Evolutionary conservation across 2,113 vertebrate species (phyloP).

Genomic region (Hydrolagus affinis): DNA sequence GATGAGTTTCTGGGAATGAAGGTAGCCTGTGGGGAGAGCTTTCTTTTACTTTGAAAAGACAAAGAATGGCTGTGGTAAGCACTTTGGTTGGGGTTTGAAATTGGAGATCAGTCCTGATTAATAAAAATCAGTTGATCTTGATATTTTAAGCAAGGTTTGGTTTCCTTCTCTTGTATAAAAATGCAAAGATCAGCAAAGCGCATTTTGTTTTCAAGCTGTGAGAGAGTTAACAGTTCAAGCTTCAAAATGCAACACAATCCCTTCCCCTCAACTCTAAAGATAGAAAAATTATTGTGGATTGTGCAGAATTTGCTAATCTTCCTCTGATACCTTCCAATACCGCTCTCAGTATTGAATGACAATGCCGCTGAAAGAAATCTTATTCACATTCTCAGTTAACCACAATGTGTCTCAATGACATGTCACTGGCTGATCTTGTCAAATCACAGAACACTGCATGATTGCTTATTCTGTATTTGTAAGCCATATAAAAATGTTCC

Average conservation of each 20-base stretch:
- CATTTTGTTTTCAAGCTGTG: neutral
- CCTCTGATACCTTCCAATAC: too few species aligned
- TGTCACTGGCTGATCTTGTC: too few species aligned
- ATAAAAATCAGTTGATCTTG: conserved; percentile 30
- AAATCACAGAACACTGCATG: neutral
- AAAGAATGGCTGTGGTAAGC: conserved; percentile 25
- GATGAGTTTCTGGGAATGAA: neutral
- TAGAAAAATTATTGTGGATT: too few species aligned
- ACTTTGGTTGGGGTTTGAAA: conserved; percentile 22
- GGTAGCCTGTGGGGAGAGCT: conserved; percentile 7
- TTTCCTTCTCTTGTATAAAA: neutral
- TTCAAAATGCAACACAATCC: neutral
- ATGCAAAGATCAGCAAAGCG: neutral
- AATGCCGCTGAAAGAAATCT: too few species aligned
- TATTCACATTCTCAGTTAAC: neutral
- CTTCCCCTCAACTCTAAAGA: too few species aligned
- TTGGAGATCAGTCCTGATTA: neutral
- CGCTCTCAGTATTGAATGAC: too few species aligned
- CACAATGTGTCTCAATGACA: neutral
- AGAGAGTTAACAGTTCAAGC: neutral
- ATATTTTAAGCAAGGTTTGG: neutral
- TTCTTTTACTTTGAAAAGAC: conserved; percentile 19
- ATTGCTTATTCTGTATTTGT: neutral
- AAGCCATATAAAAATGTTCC: neutral
- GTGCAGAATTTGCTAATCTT: neutral